Conservation (phyloP, 1,140 invertebrate genomes). For the Dendroctonus valens region DNA sequence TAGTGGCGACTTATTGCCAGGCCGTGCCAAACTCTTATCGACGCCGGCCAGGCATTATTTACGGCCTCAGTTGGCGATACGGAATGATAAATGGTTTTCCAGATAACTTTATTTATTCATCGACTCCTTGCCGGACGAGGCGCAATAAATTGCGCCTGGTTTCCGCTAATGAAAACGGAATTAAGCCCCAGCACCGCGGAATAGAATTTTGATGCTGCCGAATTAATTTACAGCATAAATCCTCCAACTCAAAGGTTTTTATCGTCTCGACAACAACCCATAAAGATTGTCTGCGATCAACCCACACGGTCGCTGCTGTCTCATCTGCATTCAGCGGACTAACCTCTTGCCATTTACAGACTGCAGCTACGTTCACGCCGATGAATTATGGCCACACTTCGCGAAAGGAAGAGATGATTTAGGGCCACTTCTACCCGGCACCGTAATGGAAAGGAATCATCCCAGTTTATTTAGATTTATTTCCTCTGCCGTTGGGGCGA, state of each 20-base stretch:
- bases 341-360: conserved; percentile 45
- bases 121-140: conserved; percentile 20
- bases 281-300: conserved; percentile 12
- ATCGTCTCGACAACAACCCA: conserved; percentile 5
- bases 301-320: conserved; percentile 32
- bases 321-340: conserved; percentile 42
- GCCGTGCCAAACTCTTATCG: conserved; percentile 26
- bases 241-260: background rate
- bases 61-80: conserved; percentile 6
- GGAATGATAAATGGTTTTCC: conserved; percentile 25
- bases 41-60: conserved; percentile 18
- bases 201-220: too few relatives aligned
- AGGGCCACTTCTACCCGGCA: conserved; percentile 21
- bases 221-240: conserved; percentile 7
- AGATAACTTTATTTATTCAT: conserved; percentile 31
- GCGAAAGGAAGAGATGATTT: conserved; percentile 39
- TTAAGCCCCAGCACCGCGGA: too few relatives aligned
- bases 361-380: conserved; percentile 39
- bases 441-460: conserved; percentile 10
- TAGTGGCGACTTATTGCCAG: conserved; percentile 22
- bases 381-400: conserved; percentile 40
- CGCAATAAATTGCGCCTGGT: conserved; percentile 16
- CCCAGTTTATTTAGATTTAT: conserved; percentile 1
- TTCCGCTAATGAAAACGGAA: background rate
- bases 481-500: too few relatives aligned